phyloP scores from a whole-genome alignment of 2,113 vertebrate genomes.

The Brachirus orientalis region DNA sequence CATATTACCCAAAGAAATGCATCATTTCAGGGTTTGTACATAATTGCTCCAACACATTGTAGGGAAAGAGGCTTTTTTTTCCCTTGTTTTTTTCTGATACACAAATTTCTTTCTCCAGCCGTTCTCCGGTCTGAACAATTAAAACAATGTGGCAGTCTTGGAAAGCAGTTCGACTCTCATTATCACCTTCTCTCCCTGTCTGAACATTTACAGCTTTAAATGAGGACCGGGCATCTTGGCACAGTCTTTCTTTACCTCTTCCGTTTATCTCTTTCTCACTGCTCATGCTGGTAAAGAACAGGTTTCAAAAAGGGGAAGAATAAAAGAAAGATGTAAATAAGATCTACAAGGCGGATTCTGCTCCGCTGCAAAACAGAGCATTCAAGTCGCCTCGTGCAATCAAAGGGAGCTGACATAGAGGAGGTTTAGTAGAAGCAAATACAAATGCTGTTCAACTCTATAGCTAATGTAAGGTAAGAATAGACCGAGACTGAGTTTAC shows the following conservation, averaged over 20 bases:
- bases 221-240: slow-evolving; percentile 74
- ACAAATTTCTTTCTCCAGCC: slow-evolving; percentile 48
- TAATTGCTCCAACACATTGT: slow-evolving; percentile 81
- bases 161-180: slow-evolving; percentile 78
- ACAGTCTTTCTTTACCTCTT: slow-evolving; percentile 46
- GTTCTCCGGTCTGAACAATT: slow-evolving; percentile 75
- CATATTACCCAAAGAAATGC: slow-evolving; percentile 82
- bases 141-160: slow-evolving; percentile 79
- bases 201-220: slow-evolving; percentile 74
- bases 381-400: slow-evolving; percentile 59
- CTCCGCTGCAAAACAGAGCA: slow-evolving; percentile 55
- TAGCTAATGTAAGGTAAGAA: slow-evolving; percentile 27
- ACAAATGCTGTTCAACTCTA: slow-evolving; percentile 49
- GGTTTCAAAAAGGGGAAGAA: slow-evolving; percentile 37
- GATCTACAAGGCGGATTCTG: slow-evolving; percentile 47
- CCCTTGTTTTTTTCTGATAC: slow-evolving; percentile 28
- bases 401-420: slow-evolving; percentile 60
- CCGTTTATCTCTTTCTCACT: slow-evolving; percentile 25
- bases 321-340: slow-evolving; percentile 67
- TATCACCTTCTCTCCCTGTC: slow-evolving; percentile 68
- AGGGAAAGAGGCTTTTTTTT: slow-evolving; percentile 69
- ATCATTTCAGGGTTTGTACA: slow-evolving; percentile 82
- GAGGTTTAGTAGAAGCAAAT: slow-evolving; percentile 53
- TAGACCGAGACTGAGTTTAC: neutral
- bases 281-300: slow-evolving; percentile 35